phyloP scores from a whole-genome alignment of 2,797 vertebrate genomes.

The Manis crassicaudata region DNA sequence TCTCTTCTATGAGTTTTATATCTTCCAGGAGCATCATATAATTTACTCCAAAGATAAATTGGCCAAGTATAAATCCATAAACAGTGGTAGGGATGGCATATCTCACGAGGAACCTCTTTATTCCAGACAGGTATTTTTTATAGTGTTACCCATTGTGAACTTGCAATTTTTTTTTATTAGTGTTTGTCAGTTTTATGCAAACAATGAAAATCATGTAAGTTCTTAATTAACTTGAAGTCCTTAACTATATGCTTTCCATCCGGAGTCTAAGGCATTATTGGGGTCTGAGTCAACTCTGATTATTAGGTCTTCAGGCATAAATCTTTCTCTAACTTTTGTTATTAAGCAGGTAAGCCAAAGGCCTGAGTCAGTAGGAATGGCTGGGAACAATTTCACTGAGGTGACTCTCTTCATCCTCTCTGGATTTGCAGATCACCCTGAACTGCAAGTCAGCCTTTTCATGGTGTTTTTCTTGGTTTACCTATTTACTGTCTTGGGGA shows the following conservation, averaged over 20 bases:
- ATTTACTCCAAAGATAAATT: not conserved
- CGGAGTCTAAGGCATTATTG: too few relatives aligned
- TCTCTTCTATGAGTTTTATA: not conserved
- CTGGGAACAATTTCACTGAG: not conserved
- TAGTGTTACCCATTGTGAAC: not conserved
- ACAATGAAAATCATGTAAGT: not conserved
- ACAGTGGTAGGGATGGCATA: accelerated
- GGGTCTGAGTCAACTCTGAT: not conserved
- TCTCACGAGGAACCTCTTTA: not conserved
- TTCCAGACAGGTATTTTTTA: not conserved
- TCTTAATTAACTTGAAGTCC: not conserved
- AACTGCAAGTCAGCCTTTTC: constrained; percentile 45
- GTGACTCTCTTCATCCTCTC: constrained; percentile 8
- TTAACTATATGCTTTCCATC: too few relatives aligned
- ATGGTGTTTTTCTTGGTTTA: constrained; percentile 51
- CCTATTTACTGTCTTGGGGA: constrained; percentile 56
- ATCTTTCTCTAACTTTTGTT: not conserved
- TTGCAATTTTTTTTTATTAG: not conserved
- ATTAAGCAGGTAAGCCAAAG: not conserved
- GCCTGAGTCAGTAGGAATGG: not conserved
- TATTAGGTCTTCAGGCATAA: not conserved
- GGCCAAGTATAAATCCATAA: accelerated
- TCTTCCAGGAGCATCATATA: not conserved
- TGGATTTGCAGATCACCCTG: constrained; percentile 39
- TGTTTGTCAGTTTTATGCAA: not conserved